Percentiles rank a stretch among this genome's conserved stretches.
Evolutionary conservation across 1,140 invertebrate genomes (phyloP).

Genomic region (Aphelinus atriplicis): DNA sequence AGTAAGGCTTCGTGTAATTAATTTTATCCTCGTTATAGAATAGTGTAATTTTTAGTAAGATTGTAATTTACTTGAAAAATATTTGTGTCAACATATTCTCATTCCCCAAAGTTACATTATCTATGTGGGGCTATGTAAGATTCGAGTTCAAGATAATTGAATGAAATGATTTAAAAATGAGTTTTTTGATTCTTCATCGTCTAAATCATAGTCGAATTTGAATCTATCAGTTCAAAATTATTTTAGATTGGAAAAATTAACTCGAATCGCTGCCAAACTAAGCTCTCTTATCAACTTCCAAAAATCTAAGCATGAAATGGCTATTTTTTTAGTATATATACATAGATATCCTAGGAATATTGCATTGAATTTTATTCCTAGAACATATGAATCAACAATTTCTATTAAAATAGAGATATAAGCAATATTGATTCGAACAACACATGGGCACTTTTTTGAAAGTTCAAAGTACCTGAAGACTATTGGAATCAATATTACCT

Average conservation of each 20-base stretch:
- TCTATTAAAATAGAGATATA: background rate
- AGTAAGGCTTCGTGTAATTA: too few relatives aligned
- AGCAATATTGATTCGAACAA: too few relatives aligned
- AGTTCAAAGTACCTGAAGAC: too few relatives aligned
- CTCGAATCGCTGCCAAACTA: slow-evolving; percentile 28
- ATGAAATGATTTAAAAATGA: background rate
- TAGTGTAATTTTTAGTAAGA: too few relatives aligned
- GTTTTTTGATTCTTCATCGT: background rate
- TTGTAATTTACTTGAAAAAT: too few relatives aligned
- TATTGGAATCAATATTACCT: too few relatives aligned
- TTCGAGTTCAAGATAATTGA: too few relatives aligned
- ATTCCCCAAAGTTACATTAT: background rate
- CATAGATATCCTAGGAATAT: slow-evolving; percentile 11
- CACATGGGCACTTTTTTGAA: too few relatives aligned
- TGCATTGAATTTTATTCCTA: slow-evolving; percentile 10
- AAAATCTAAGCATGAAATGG: slow-evolving; percentile 8
- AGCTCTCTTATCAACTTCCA: slow-evolving; percentile 2
- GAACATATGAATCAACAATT: background rate
- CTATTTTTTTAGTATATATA: background rate
- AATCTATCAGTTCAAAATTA: background rate
- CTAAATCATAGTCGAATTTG: slow-evolving; percentile 4
- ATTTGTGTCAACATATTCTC: too few relatives aligned
- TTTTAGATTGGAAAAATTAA: background rate
- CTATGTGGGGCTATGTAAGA: background rate
- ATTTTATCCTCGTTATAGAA: too few relatives aligned